phyloP scores from a whole-genome alignment of 2,797 vertebrate genomes.

The Erpetoichthys calabaricus region DNA sequence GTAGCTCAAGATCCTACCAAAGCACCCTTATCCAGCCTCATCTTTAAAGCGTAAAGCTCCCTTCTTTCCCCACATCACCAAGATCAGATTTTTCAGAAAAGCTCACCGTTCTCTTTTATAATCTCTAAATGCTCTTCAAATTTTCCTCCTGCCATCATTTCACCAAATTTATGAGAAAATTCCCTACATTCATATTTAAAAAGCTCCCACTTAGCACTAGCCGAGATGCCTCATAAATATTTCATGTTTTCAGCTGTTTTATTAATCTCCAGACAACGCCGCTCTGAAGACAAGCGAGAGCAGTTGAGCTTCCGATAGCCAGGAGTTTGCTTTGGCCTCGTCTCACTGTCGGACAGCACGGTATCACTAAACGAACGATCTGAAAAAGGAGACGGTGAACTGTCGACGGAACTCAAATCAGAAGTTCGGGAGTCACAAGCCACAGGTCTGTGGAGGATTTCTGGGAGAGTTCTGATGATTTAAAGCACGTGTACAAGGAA shows the following conservation, averaged over 20 bases:
- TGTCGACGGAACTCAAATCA: too few relatives aligned
- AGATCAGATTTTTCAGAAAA: not conserved
- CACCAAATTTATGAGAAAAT: conserved; percentile 3
- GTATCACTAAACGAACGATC: conserved; percentile 8
- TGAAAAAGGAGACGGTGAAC: conserved; percentile 7
- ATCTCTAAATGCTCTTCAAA: conserved; percentile 3
- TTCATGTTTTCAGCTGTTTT: conserved; percentile 1
- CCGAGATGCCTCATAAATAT: not conserved
- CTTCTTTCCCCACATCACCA: not conserved
- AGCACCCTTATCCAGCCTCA: conserved; percentile 2
- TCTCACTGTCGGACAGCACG: conserved; percentile 1
- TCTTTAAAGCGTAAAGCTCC: not conserved
- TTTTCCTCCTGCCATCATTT: not conserved
- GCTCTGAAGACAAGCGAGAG: conserved; percentile 6
- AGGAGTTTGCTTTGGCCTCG: not conserved
- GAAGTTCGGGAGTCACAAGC: too few relatives aligned
- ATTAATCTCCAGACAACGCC: conserved; percentile 2
- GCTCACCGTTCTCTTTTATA: conserved; percentile 6
- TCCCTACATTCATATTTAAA: conserved; percentile 10
- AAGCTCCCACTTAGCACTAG: conserved; percentile 9
- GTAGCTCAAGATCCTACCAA: conserved; percentile 5
- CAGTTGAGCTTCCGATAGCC: conserved; percentile 13
- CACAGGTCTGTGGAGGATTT: too few relatives aligned
- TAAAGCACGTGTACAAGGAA: too few relatives aligned
- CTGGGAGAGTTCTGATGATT: too few relatives aligned